Evolutionary conservation across 2,888 invertebrate species (phyloP).

Genomic region (Ormyrus labotus): DNA sequence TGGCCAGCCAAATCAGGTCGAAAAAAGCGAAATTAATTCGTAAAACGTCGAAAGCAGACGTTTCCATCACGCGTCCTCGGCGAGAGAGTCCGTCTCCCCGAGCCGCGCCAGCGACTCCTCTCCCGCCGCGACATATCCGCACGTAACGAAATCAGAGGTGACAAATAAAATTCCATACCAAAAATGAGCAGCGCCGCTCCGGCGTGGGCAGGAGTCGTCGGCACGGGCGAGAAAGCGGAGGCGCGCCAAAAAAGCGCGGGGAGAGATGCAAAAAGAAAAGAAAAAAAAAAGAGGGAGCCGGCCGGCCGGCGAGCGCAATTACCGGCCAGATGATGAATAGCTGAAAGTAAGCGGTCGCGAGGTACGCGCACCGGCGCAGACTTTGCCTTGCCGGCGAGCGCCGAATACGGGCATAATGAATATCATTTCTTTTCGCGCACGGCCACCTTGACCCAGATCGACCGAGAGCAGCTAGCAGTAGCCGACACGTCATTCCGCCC

Average conservation of each 20-base stretch:
- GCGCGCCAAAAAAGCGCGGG: constrained; percentile 13
- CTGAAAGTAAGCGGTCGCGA: constrained; percentile 50
- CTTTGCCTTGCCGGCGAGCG: constrained; percentile 31
- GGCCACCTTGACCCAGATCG: constrained; percentile 72
- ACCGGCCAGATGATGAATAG: constrained; percentile 57
- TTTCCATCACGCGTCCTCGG: too few species aligned
- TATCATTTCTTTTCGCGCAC: constrained; percentile 71
- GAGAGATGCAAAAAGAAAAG: not conserved
- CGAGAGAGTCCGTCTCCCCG: too few species aligned
- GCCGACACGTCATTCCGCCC: constrained; percentile 49
- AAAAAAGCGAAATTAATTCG: too few species aligned
- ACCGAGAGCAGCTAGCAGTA: constrained; percentile 37
- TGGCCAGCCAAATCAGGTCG: too few species aligned
- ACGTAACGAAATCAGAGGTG: too few species aligned
- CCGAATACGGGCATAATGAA: constrained; percentile 73
- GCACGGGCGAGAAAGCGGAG: not conserved
- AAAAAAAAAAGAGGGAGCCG: not conserved
- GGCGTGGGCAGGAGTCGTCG: not conserved
- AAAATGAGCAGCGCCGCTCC: constrained; percentile 2
- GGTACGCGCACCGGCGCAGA: not conserved
- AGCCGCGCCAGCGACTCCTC: too few species aligned
- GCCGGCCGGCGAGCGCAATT: constrained; percentile 13
- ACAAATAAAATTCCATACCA: constrained; percentile 20
- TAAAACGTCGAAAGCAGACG: too few species aligned
- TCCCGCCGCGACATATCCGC: too few species aligned